Conservation (phyloP, 2,113 vertebrate species). For the Manacus vitellinus region DNA sequence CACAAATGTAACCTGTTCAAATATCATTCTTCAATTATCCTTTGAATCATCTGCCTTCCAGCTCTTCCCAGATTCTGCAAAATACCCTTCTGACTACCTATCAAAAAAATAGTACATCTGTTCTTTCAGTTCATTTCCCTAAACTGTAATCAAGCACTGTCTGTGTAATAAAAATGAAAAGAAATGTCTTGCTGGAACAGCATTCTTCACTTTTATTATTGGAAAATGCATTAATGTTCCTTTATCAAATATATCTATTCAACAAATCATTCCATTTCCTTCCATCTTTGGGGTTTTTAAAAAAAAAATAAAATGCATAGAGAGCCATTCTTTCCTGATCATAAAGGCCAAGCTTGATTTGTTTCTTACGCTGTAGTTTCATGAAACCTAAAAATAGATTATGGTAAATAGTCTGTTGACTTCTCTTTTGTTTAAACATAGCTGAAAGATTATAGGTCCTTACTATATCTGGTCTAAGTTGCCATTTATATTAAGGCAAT, state of each 20-base stretch:
- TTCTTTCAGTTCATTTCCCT: slow-evolving; percentile 54
- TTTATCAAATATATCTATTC: slow-evolving; percentile 33
- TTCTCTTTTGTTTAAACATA: slow-evolving; percentile 5
- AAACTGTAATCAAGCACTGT: slow-evolving; percentile 32
- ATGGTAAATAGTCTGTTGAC: not conserved
- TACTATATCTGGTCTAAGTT: not conserved
- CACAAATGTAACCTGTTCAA: slow-evolving; percentile 51
- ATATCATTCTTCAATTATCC: slow-evolving; percentile 48
- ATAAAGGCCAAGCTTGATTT: not conserved
- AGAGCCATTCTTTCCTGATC: not conserved
- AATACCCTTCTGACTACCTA: slow-evolving; percentile 28
- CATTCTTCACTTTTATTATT: slow-evolving; percentile 41
- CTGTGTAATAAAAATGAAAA: slow-evolving; percentile 32
- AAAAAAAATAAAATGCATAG: not conserved
- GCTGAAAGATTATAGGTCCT: not conserved
- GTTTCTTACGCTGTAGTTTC: not conserved
- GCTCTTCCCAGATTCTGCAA: not conserved
- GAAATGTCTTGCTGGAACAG: slow-evolving; percentile 3
- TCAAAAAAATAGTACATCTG: slow-evolving; percentile 29
- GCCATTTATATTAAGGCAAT: not conserved
- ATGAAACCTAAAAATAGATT: not conserved
- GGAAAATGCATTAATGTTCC: slow-evolving; percentile 34
- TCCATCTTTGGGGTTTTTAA: not conserved
- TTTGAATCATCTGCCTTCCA: slow-evolving; percentile 48
- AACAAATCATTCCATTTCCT: not conserved